Base-by-base conservation (phyloP, 2,113 vertebrate species). In the Strix aluco region DNA sequence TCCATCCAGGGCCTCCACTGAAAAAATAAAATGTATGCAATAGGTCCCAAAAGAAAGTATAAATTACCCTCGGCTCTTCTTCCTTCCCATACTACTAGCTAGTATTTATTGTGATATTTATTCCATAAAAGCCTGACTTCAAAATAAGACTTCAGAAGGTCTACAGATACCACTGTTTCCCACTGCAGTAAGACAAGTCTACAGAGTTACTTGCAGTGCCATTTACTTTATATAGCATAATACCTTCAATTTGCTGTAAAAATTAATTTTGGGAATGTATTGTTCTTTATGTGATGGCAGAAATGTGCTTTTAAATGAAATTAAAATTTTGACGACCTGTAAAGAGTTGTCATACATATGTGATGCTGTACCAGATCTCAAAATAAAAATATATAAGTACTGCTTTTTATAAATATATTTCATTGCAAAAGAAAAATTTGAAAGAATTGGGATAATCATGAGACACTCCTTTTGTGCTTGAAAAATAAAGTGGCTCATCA, bases 321-420 rank as follows among this genome's bases (percentile, higher is more conserved):
- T 7, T 26, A 61, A 86, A 85, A 72, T 32, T 44, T 22, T 81
- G 2, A 61, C 84, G 18, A 88, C 14, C 26, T 70, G 32, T 23
- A 52, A 79, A 81, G 34, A 19, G 17, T 26, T 30, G 12, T 34
- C 25, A 61, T 44, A 57, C 2, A 12, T 55, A 6, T 9, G 38
- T 71, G 30, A 84, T 30, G 40, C 11, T 54, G 20, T 27, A 19
- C 13, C 29, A 89, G 55, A 90, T 94, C 58, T 86, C 96, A 86
- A 96, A 97, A 97, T 91, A 94, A 83, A 79, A 70, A 95, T 69
- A 75, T 97, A 97, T 94, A 91, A 96, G 92, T 70, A 88, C 65
- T 78, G 67, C 36, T 94, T 96, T 82, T 52, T 88, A 83, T 93
- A 89, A 79, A 82, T 67, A 59, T 66, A 92, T 92, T 96, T 94